Conservation (phyloP, 2,797 vertebrate species). For the Natrix natrix region DNA sequence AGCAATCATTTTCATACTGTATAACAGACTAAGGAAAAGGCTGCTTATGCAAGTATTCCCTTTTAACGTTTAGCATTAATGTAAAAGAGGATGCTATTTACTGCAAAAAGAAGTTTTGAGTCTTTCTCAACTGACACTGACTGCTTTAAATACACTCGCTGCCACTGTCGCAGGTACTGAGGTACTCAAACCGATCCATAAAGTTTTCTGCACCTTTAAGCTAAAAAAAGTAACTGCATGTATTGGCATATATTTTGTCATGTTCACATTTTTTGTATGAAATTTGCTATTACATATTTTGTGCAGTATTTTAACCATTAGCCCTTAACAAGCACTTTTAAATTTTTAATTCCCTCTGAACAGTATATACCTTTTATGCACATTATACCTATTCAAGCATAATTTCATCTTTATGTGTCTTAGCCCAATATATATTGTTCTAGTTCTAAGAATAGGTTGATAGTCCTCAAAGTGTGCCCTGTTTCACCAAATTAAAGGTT, state of each 20-base stretch:
- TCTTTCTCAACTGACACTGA: not conserved
- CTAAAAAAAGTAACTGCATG: not conserved
- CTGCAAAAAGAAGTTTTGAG: not conserved
- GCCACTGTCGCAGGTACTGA: not conserved
- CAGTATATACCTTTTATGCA: not conserved
- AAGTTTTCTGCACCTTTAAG: not conserved
- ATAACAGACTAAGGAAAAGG: not conserved
- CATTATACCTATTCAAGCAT: not conserved
- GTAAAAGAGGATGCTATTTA: not conserved
- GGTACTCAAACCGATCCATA: not conserved
- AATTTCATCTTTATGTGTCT: not conserved
- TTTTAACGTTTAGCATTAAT: not conserved
- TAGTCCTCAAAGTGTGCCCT: not conserved
- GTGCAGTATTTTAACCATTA: not conserved
- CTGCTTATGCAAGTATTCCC: not conserved
- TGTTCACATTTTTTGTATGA: not conserved
- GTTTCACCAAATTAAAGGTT: not conserved
- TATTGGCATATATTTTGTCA: not conserved
- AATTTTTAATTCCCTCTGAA: not conserved
- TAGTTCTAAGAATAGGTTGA: not conserved
- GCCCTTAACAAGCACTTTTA: not conserved
- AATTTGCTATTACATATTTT: not conserved
- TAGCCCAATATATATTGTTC: not conserved
- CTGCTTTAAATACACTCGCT: not conserved
- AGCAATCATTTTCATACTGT: not conserved